Percentiles rank a stretch among this genome's conserved stretches.
These are phyloP conservation scores for Lasioglossum albipes DNA, from an alignment of 1,140 invertebrate genomes.

Conservation along the genomic window DNA sequence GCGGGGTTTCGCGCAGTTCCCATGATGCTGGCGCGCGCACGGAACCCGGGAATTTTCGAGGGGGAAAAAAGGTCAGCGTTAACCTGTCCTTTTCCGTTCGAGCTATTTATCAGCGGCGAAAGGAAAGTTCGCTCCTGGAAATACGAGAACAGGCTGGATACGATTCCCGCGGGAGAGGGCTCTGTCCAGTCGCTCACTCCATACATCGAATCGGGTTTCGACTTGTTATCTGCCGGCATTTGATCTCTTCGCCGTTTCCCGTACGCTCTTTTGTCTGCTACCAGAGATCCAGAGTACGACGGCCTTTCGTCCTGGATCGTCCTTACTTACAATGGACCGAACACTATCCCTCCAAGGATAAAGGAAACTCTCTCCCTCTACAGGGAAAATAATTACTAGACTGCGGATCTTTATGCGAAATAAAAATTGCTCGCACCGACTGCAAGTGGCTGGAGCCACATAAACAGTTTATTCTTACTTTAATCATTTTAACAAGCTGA, in stretches of 20 bases:
- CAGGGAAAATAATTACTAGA: neutral
- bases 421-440: too few species aligned
- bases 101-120: conserved; percentile 55
- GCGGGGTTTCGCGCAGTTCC: neutral
- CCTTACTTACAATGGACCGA: conserved; percentile 13
- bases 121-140: conserved; percentile 48
- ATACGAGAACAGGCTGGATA: conserved; percentile 43
- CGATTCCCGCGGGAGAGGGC: conserved; percentile 38
- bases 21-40: neutral
- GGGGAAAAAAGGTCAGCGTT: conserved; percentile 16
- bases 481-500: too few species aligned
- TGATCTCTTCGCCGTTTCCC: conserved; percentile 53
- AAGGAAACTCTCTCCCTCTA: neutral
- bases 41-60: conserved; percentile 8
- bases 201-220: conserved; percentile 55
- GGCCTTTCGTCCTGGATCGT: neutral
- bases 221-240: conserved; percentile 54
- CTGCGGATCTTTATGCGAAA: too few species aligned
- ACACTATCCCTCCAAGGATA: neutral
- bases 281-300: conserved; percentile 12
- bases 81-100: conserved; percentile 28
- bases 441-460: too few species aligned
- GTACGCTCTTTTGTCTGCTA: conserved; percentile 42
- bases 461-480: too few species aligned
- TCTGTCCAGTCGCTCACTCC: conserved; percentile 17